phyloP scores from a whole-genome alignment of 2,113 vertebrate genomes.

The Triplophysa siluroides region DNA sequence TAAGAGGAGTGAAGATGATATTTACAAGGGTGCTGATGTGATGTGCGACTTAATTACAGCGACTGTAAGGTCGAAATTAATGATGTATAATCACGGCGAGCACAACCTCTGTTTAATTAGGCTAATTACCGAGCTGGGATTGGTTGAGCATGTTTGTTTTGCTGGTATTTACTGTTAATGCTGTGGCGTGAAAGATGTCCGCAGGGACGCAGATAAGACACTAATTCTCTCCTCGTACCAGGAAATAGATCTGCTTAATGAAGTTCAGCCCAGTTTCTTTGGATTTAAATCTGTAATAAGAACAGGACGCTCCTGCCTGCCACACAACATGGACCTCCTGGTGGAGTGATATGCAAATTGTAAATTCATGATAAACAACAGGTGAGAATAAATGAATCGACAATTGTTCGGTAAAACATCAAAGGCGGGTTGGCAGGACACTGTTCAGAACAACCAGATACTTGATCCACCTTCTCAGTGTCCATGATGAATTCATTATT shows the following conservation, averaged over 20 bases:
- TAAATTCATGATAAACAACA: not conserved
- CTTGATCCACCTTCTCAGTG: constrained; percentile 30
- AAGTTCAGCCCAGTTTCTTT: not conserved
- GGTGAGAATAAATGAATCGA: not conserved
- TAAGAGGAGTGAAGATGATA: constrained; percentile 42
- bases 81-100: constrained; percentile 49
- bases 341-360: not conserved
- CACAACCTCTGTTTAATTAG: constrained; percentile 44
- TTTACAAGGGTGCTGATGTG: constrained; percentile 42
- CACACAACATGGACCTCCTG: not conserved
- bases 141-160: constrained; percentile 49
- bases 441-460: not conserved
- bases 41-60: constrained; percentile 41
- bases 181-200: constrained; percentile 29
- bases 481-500: constrained; percentile 49
- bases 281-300: constrained; percentile 5
- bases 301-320: not conserved
- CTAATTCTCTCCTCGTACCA: not conserved
- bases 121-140: constrained; percentile 37
- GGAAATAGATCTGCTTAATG: constrained; percentile 1
- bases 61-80: constrained; percentile 50
- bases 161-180: constrained; percentile 51
- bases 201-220: constrained; percentile 9
- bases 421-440: not conserved
- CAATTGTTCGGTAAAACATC: no score